Percentiles rank a stretch among this genome's conserved stretches.
These are phyloP conservation scores for Heteronetta atricapilla DNA, from an alignment of 2,113 vertebrate genomes.

Conservation along the genomic window DNA sequence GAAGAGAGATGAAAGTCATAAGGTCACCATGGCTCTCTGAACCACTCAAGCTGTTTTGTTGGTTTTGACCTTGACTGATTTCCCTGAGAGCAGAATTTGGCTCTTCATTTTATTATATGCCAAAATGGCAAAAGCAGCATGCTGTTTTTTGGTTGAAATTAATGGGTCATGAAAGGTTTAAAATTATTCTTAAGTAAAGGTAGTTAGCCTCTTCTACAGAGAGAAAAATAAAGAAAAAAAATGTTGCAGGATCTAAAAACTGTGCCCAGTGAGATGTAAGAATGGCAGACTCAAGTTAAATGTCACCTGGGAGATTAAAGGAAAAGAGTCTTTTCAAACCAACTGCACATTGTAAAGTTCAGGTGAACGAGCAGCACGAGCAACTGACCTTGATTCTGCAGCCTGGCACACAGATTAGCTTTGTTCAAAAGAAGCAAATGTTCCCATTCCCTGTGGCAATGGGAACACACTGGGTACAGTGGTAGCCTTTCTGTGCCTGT, in stretches of 20 bases:
- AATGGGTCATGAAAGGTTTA: background rate
- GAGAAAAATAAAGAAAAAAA: background rate
- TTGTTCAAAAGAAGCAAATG: background rate
- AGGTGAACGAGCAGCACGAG: background rate
- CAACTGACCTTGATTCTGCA: background rate
- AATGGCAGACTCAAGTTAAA: background rate
- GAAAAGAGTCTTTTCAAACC: background rate
- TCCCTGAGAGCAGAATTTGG: background rate
- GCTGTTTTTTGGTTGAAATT: background rate
- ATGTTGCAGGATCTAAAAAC: background rate
- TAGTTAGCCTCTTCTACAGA: background rate
- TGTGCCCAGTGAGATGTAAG: background rate
- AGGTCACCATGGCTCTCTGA: background rate
- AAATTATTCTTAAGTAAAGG: background rate
- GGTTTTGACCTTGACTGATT: background rate
- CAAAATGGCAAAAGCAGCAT: background rate
- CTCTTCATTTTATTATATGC: background rate
- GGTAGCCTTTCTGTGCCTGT: background rate
- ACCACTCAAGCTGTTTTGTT: background rate
- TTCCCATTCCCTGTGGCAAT: accelerated
- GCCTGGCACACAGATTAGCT: background rate
- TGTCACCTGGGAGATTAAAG: background rate
- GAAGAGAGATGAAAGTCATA: background rate
- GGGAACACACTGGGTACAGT: background rate
- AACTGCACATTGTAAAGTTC: background rate